Evolutionary conservation across 2,113 vertebrate species (phyloP), one percentile per base, ranked within the genome.

Genomic region (Manacus vitellinus): DNA sequence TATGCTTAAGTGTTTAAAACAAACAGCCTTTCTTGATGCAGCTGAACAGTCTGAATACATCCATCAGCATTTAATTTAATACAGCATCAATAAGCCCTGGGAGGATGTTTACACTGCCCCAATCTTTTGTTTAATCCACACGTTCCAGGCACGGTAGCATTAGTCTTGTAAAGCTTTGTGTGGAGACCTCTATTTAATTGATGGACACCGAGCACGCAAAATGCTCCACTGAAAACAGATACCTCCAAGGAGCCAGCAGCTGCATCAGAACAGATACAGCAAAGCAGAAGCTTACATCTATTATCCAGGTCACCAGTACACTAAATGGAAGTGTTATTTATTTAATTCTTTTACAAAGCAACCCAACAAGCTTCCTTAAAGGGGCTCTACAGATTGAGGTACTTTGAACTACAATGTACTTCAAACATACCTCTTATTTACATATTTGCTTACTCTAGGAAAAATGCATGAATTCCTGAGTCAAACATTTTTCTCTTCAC

Each of bases 41-140:
- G 89, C 94, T 95, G 89, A 97, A 73, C 61, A 93, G 85, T 94
- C 89, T 92, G 92, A 96, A 97, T 88, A 81, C 88, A 95, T 94
- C 94, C 88, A 96, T 96, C 96, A 96, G 88, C 90, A 94, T 94
- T 97, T 97, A 96, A 92, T 97, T 89, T 95, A 95, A 96, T 89
- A 94, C 78, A 92, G 86, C 89, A 95, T 93, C 94, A 97, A 88
- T 95, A 95, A 96, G 89, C 94, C 86, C 93, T 93, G 61, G 85
- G 94, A 97, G 90, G 94, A 95, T 95, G 95, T 97, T 97, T 97
- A 92, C 94, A 94, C 91, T 96, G 81, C 65, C 89, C 84, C 75
- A 80, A 85, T 87, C 92, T 95, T 95, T 91, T 97, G 94, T 97
- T 97, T 97, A 96, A 97, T 96, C 95, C 94, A 94, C 90, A 87